Evolutionary conservation across 2,888 invertebrate genomes (phyloP).

Genomic region (Agrilus cyanescens): DNA sequence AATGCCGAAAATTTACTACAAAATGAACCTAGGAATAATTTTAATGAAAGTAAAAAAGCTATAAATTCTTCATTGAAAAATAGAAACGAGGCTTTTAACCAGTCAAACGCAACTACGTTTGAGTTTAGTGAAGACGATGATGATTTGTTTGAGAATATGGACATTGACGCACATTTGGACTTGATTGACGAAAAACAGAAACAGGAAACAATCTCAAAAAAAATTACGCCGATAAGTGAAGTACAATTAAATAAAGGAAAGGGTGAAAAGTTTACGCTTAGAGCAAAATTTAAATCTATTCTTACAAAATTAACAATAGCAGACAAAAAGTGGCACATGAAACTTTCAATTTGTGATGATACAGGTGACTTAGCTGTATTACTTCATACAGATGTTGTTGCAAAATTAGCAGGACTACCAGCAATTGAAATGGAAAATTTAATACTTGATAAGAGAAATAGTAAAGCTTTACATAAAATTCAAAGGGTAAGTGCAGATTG

Average conservation of each 20-base stretch:
- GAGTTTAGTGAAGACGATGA: constrained; percentile 18
- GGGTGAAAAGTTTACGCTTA: constrained; percentile 41
- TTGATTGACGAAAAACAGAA: constrained; percentile 19
- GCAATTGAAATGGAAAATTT: constrained; percentile 25
- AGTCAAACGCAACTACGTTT: constrained; percentile 1
- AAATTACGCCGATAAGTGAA: constrained; percentile 14
- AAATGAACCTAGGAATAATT: neutral
- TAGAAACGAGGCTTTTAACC: neutral
- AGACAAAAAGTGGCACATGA: constrained; percentile 43
- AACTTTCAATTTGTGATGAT: constrained; percentile 45
- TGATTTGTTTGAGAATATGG: constrained; percentile 26
- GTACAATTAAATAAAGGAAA: constrained; percentile 21
- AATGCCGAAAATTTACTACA: neutral
- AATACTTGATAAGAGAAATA: constrained; percentile 12
- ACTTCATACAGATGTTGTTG: constrained; percentile 45
- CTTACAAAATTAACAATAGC: constrained; percentile 43
- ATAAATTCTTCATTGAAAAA: neutral
- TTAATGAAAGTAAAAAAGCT: neutral
- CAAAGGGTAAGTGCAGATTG: constrained; percentile 1
- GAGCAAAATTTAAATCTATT: constrained; percentile 44
- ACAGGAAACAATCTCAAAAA: constrained; percentile 4
- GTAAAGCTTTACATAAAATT: constrained; percentile 4
- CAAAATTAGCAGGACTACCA: constrained; percentile 39
- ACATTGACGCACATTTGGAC: constrained; percentile 24
- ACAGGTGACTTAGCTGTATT: constrained; percentile 43